Conservation (phyloP, 2,113 vertebrate species). For the Neogobius melanostomus region DNA sequence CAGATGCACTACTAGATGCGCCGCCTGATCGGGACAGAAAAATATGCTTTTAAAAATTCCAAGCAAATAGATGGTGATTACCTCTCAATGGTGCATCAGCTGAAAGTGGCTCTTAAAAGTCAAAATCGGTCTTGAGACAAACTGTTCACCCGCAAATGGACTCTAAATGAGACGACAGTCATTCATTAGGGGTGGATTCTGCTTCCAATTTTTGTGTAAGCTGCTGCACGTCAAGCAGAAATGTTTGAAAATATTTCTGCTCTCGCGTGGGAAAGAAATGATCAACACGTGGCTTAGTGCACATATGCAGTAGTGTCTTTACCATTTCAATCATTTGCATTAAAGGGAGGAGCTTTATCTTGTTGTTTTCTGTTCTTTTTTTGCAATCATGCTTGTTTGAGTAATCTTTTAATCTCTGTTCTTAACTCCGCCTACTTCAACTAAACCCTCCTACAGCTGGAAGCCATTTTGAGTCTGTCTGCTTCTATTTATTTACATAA, state of each 20-base stretch:
- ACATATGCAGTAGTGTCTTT: neutral
- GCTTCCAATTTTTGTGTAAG: neutral
- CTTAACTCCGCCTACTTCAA: no score
- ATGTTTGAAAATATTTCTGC: neutral
- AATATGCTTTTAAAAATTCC: constrained; percentile 31
- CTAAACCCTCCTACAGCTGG: no score
- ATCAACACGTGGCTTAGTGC: neutral
- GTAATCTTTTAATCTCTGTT: no score
- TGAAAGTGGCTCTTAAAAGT: constrained; percentile 11
- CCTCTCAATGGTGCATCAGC: constrained; percentile 22
- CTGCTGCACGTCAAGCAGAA: neutral
- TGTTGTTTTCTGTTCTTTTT: no score
- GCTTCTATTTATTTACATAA: no score
- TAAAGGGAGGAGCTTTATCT: no score
- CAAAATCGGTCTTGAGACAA: constrained; percentile 1
- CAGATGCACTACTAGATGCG: neutral
- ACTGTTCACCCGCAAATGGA: neutral
- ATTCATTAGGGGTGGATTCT: constrained; percentile 3
- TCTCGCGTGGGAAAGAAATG: neutral
- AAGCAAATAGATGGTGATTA: constrained; percentile 35
- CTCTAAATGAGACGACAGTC: constrained; percentile 10
- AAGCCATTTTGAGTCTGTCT: no score
- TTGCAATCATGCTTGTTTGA: no score
- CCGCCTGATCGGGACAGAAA: constrained; percentile 11
- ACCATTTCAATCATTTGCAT: neutral